These are phyloP conservation scores for Eupithecia tripunctaria DNA, from an alignment of 2,888 invertebrate species.

Conservation along the genomic window DNA sequence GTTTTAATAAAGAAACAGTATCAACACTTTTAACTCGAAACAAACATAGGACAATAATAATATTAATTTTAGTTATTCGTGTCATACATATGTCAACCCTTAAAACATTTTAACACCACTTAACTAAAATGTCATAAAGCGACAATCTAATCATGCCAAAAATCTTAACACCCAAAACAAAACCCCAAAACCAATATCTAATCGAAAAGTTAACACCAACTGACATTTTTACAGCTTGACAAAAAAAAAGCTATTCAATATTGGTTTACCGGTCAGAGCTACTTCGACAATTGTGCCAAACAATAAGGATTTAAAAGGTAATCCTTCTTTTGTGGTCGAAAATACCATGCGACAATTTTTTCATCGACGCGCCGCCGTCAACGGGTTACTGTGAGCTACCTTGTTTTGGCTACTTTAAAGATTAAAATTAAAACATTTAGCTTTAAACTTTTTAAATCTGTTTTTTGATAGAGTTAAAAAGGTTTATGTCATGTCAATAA, in stretches of 20 bases:
- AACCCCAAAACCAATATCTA: slow-evolving; percentile 25
- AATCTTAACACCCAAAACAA: slow-evolving; percentile 17
- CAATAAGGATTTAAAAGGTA: slow-evolving; percentile 56
- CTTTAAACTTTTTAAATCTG: background rate
- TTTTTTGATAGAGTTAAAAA: background rate
- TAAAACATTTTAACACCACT: slow-evolving; percentile 2
- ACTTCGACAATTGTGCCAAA: slow-evolving; percentile 50
- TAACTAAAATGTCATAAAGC: background rate
- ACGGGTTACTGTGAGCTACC: slow-evolving; percentile 40
- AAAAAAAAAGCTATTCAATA: slow-evolving; percentile 40
- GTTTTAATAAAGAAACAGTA: background rate
- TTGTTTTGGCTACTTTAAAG: slow-evolving; percentile 45
- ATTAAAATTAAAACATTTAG: slow-evolving; percentile 27
- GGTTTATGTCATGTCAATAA: background rate
- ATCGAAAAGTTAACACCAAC: slow-evolving; percentile 44
- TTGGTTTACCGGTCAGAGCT: slow-evolving; percentile 46
- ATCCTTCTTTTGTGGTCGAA: slow-evolving; percentile 56
- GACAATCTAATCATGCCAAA: slow-evolving; percentile 13
- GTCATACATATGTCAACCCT: background rate
- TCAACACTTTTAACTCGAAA: background rate
- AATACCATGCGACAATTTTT: slow-evolving; percentile 44
- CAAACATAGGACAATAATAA: background rate
- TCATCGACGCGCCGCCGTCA: slow-evolving; percentile 35
- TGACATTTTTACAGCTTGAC: slow-evolving; percentile 28
- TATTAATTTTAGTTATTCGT: too few relatives aligned